Base-by-base conservation (phyloP, 2,113 vertebrate species). In the Coryphaenoides rupestris region DNA sequence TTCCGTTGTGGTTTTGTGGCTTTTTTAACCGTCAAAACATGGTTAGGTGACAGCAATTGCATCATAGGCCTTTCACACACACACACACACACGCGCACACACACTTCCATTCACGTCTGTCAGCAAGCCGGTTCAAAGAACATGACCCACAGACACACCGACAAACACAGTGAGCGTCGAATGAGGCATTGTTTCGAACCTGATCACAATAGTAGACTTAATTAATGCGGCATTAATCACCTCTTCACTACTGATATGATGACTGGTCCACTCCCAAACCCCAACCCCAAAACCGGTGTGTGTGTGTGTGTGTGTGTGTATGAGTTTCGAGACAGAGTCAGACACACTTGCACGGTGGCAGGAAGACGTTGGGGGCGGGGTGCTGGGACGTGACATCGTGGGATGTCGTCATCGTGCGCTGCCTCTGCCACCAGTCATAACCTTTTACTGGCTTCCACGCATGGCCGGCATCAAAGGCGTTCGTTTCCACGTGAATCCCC, bases 381-480 rank as follows among this genome's bases (percentile, higher is more conserved):
- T 1, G n/a, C n/a, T n/a, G n/a, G n/a, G n/a, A n/a, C n/a, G n/a
- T n/a, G n/a, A n/a, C n/a, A n/a, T n/a, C n/a, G n/a, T n/a, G n/a
- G 9, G 19, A 22, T 58, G 64, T 55, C 21, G 19, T 21, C 12
- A 55, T 33, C 22, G 12, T 64, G 49, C 63, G 53, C 72, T 28
- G 40, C 54, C 55, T 50, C n/a, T n/a, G n/a, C n/a, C n/a, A 6
- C 72, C 64, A 21, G 45, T 50, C 22, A 3, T 50, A 15, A 19
- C 53, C 21, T 78, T 84, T 78, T 75, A 87, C 78, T 40, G 65
- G 70, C 58, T 19, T 21, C 55, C 15, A n/a, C n/a, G n/a, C n/a
- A n/a, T n/a, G n/a, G n/a, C n/a, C n/a, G 58, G 84, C 84, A 69
- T 88, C 79, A 90, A 89, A 83, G 70, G 19, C 47, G 58, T 63